Conservation (phyloP, 92 coral and sea anemone species). For the Bergia sp. region DNA sequence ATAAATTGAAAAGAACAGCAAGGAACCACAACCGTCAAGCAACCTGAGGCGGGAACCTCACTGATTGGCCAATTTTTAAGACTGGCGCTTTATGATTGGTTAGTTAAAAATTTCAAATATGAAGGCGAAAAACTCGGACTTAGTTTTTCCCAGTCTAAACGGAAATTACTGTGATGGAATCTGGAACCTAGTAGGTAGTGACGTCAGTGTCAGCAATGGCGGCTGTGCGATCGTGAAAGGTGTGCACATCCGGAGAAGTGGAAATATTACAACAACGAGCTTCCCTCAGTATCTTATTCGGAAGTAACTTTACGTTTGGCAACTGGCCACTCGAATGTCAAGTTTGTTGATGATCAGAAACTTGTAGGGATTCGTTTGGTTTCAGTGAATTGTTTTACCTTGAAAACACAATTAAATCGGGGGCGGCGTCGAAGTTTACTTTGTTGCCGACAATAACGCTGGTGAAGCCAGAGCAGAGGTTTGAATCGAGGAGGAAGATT, state of each 20-base stretch:
- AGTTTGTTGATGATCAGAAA: neutral
- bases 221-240: constrained; percentile 44
- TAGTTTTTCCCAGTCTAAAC: constrained; percentile 13
- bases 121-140: neutral
- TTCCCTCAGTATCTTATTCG: constrained; percentile 26
- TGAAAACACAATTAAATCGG: constrained; percentile 11
- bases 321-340: constrained; percentile 14
- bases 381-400: neutral
- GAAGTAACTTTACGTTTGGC: constrained; percentile 18
- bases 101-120: constrained; percentile 4
- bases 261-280: constrained; percentile 31
- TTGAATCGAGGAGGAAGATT: neutral
- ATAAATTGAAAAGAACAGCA: constrained; percentile 18
- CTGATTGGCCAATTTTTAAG: constrained; percentile 13
- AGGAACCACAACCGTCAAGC: constrained; percentile 33
- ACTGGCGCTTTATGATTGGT: constrained; percentile 18
- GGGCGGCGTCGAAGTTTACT: constrained; percentile 39
- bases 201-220: constrained; percentile 46
- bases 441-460: constrained; percentile 22
- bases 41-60: constrained; percentile 32
- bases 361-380: constrained; percentile 6
- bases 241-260: constrained; percentile 48
- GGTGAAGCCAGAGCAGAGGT: neutral
- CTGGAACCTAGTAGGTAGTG: constrained; percentile 23
- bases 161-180: neutral